These are phyloP conservation scores for Buphagus erythrorhynchus DNA, from an alignment of 2,797 vertebrate species.

Conservation along the genomic window DNA sequence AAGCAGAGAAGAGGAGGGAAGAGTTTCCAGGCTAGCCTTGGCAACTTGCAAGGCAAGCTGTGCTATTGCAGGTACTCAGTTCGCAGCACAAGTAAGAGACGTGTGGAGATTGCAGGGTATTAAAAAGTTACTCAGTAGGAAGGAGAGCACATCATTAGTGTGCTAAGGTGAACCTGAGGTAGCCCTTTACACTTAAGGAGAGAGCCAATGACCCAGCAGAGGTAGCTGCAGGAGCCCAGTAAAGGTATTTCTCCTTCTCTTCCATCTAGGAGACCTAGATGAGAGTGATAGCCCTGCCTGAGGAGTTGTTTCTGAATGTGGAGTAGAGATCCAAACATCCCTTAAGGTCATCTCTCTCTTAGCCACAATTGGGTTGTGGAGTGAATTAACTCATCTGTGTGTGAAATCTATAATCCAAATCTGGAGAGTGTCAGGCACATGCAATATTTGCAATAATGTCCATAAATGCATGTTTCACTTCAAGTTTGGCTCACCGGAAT, in stretches of 20 bases:
- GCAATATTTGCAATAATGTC: not conserved
- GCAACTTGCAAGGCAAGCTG: conserved; percentile 42
- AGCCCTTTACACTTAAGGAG: not conserved
- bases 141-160: not conserved
- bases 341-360: not conserved
- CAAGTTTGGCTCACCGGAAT: not conserved
- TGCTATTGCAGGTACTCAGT: not conserved
- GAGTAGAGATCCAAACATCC: not conserved
- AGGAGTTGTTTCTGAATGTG: not conserved
- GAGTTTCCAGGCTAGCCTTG: conserved; percentile 24
- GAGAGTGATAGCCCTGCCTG: not conserved
- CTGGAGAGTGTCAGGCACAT: not conserved
- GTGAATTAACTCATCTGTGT: not conserved
- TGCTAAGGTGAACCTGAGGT: not conserved
- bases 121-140: not conserved
- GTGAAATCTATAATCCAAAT: not conserved
- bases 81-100: not conserved
- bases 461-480: not conserved
- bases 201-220: not conserved
- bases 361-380: not conserved
- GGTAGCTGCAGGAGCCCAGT: not conserved
- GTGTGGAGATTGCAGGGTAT: rapidly evolving
- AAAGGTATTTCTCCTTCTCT: not conserved
- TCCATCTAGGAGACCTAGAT: not conserved
- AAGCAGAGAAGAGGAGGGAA: not conserved